Evolutionary conservation across 1,140 invertebrate genomes (phyloP).

Genomic region (Ceratina australensis): DNA sequence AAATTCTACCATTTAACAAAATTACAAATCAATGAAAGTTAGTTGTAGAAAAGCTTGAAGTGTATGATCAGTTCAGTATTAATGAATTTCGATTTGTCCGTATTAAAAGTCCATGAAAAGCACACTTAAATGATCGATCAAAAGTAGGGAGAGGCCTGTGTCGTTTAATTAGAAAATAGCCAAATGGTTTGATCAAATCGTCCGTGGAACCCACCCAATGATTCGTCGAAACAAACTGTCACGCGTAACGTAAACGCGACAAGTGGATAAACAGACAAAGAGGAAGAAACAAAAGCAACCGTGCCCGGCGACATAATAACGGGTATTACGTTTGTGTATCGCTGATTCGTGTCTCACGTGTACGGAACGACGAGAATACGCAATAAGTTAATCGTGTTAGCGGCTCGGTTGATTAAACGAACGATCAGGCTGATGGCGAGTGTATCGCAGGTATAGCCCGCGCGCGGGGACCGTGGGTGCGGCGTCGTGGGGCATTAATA

Average conservation of each 20-base stretch:
- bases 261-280: conserved; percentile 29
- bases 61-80: too few species aligned
- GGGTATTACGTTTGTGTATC: conserved; percentile 49
- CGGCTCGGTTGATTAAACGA: conserved; percentile 65
- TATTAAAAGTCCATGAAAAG: neutral
- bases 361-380: conserved; percentile 54
- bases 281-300: neutral
- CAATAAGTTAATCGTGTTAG: conserved; percentile 68
- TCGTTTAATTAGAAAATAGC: conserved; percentile 20
- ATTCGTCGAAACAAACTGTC: conserved; percentile 20
- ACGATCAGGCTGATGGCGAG: conserved; percentile 61
- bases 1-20: too few species aligned
- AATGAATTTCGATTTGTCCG: too few species aligned
- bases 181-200: conserved; percentile 9
- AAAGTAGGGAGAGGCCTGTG: neutral
- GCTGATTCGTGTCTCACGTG: conserved; percentile 62
- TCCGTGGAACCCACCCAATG: conserved; percentile 17
- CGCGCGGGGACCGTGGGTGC: conserved; percentile 56
- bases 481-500: conserved; percentile 59
- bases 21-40: too few species aligned
- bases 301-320: conserved; percentile 24
- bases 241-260: conserved; percentile 14
- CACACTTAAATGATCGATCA: neutral
- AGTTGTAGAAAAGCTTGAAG: too few species aligned
- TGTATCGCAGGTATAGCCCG: conserved; percentile 22